Evolutionary conservation across 2,888 invertebrate species (phyloP), one percentile per base, ranked within the genome.

Genomic region (Dioctria linearis): DNA sequence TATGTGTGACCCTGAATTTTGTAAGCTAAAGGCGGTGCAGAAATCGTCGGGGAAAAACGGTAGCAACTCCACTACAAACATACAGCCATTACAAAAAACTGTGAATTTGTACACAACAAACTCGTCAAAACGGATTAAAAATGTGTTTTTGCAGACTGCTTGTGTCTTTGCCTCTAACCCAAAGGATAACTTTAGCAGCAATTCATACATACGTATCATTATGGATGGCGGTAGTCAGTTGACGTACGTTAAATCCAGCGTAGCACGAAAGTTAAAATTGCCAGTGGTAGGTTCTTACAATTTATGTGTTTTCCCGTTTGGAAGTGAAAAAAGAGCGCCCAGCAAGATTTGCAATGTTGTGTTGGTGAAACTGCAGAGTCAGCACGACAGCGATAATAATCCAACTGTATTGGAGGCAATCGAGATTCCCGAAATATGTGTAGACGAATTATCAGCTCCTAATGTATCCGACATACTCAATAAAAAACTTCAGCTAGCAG

Each of bases 261-360:
- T 57, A 11, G 57, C 57, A 1, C 57, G 57, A 11, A 11, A 25
- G 5, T 57, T 57, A 25, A 25, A 57, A 11, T 57, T 57, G 25
- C 57, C 57, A 13, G 25, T 57, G 5, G 57, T 57, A 5, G 57
- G 57, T 5, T 13, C 57, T 11, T 25, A 57, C 25, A n/a, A 57
- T 25, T n/a, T 57, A 57, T 57, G n/a, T 25, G 63, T 39, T 63
- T 39, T 67, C n/a, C 67, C 67, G 8, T 67, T 67, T 43, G 49
- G 67, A 4, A 67, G 49, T 67, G 25, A 67, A 25, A 40, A 9
- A 67, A 25, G 13, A 46, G 11, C 40, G 46, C 6, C 67, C 42
- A 37, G 40, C 3, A 37, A 25, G 67, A 37, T 43, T 13, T 67
- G 49, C 43, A 67, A 67, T 49, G 13, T 37, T 5, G 67, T 67